Evolutionary conservation across 2,113 vertebrate genomes (phyloP), one percentile per base, ranked within the genome.

Genomic region (Nannobrachium achirus): DNA sequence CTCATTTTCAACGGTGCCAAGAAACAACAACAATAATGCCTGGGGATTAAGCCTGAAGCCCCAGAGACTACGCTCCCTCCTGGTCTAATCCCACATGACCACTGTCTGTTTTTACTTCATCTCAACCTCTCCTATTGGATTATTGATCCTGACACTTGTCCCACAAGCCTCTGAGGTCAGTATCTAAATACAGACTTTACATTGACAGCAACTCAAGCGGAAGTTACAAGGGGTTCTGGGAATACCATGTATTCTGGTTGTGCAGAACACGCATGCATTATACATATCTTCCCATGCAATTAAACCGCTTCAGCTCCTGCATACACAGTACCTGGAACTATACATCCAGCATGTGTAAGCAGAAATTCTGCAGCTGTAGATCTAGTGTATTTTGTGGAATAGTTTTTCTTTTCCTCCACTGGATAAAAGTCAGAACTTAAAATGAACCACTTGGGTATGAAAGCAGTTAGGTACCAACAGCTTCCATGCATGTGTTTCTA

Each of bases 141-240:
- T 82, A 82, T 85, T 79, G 86, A 90, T 81, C 79, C 66, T 18
- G 63, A 57, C 62, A 62, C 72, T 79, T 84, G 78, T 76, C 72
- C 44, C 57, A 33, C 25, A 39, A 76, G 63, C 63, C 61, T 10
- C 74, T 56, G 63, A 77, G 68, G 69, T 44, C 71, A 48, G 48
- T 51, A 61, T 80, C 45, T 76, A 77, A 81, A 80, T 63, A 51
- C 48, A 16, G 70, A 67, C 60, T 68, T 56, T 41, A 71, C 16
- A 6, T 44, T 44, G 16, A 52, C 56, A 73, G 71, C 59, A 59
- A 46, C 13, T 45, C 6, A 11, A 7, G 20, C 19, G 7, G 20
- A 10, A 55, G 19, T 8, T 55, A 51, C 69, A 56, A 52, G 44
- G 65, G 46, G 38, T 63, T 68, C 39, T 50, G 63, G 41, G 56